Evolutionary conservation across 2,888 invertebrate genomes (phyloP).

Genomic region (Leucophenga maculata): DNA sequence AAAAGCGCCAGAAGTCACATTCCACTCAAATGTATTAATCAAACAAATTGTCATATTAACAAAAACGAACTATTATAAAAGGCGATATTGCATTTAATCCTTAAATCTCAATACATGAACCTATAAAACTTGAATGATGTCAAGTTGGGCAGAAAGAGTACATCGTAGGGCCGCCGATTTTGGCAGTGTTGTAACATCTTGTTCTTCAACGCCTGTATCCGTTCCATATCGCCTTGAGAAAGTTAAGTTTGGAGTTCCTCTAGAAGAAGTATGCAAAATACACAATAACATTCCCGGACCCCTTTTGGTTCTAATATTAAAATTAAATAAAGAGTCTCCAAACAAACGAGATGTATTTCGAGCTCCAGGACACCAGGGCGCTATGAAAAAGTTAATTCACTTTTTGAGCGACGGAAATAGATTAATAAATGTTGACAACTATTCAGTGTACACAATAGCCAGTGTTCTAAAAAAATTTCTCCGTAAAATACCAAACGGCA

Average conservation of each 20-base stretch:
- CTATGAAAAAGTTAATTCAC: conserved; percentile 93
- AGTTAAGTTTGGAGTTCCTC: conserved; percentile 93
- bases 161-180: conserved; percentile 92
- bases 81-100: no score
- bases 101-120: no score
- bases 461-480: conserved; percentile 98
- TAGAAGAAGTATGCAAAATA: conserved; percentile 94
- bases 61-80: no score
- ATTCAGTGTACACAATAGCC: conserved; percentile 97
- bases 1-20: no score
- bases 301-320: conserved; percentile 89
- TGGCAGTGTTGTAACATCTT: conserved; percentile 92
- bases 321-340: conserved; percentile 95
- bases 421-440: conserved; percentile 93
- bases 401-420: conserved; percentile 88
- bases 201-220: conserved; percentile 75
- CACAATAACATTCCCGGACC: conserved; percentile 96
- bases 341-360: conserved; percentile 94
- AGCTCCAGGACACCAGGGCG: conserved; percentile 94
- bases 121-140: conserved; percentile 75
- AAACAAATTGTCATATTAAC: no score
- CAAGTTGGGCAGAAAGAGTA: conserved; percentile 93
- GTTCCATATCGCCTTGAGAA: conserved; percentile 90
- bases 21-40: no score
- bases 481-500: conserved; percentile 95